Percentiles rank a stretch among this genome's conserved stretches.
Evolutionary conservation across 2,888 invertebrate genomes (phyloP).

Genomic region (Sericinus montela): DNA sequence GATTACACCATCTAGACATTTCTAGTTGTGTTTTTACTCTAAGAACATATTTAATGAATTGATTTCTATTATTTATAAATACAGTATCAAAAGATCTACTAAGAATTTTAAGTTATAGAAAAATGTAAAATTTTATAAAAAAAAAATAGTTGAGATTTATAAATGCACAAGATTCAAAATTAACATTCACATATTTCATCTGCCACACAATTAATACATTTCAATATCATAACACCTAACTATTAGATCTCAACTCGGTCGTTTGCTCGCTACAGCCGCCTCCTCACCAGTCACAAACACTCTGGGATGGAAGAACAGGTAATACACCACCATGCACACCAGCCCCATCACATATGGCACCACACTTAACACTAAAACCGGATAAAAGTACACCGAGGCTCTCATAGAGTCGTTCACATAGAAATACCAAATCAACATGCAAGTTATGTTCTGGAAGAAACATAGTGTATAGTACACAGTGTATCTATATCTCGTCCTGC

Average conservation of each 20-base stretch:
- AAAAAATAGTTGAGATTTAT: too few relatives aligned
- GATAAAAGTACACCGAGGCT: constrained; percentile 77
- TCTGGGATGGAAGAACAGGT: constrained; percentile 85
- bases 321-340: constrained; percentile 84
- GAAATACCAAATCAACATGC: constrained; percentile 81
- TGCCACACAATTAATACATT: too few relatives aligned
- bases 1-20: too few relatives aligned
- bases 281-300: constrained; percentile 40
- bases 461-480: constrained; percentile 83
- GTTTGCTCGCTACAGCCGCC: constrained; percentile 35
- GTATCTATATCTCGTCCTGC: constrained; percentile 86
- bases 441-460: constrained; percentile 83
- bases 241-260: constrained; percentile 30
- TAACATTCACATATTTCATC: too few relatives aligned
- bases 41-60: too few relatives aligned
- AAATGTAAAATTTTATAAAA: too few relatives aligned
- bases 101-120: too few relatives aligned
- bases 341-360: constrained; percentile 84
- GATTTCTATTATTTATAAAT: too few relatives aligned
- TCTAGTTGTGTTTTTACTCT: too few relatives aligned
- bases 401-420: constrained; percentile 67
- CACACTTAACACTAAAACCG: constrained; percentile 80
- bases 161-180: too few relatives aligned
- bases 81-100: too few relatives aligned
- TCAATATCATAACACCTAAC: too few relatives aligned